Base-by-base conservation (phyloP, 2,888 invertebrate species). In the Oconnorella tubifera region DNA sequence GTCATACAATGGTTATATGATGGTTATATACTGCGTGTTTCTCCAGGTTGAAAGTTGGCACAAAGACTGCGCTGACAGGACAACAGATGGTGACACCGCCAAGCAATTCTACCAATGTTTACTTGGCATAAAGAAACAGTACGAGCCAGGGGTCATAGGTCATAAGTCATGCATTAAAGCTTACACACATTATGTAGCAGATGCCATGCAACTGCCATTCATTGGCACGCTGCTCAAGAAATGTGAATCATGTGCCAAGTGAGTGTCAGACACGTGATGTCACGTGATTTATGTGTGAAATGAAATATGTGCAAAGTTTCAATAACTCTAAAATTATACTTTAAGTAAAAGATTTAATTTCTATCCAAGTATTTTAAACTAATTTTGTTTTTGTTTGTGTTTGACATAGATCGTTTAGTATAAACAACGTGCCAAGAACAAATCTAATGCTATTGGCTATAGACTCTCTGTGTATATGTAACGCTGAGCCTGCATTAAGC, bases 371-470 rank as follows among this genome's bases (percentile, higher is more conserved):
- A n/a, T n/a, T 48, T 50, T 19, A 6, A 14, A 14, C 40, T 14
- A 4, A 4, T 10, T 40, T n/a, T 23, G 4, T 49, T 19, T 59
- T 23, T 28, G 19, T 28, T 6, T 28, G 2, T 33, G 3, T 55
- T 23, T 29, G 23, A 3, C 48, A 6, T 66, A 71, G 71, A 61
- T 68, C 71, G 10, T 71, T 69, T 67, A 64, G 64, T 31, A 63
- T 70, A 2, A 70, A 68, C 33, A 58, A 59, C 14, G 68, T 71
- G 29, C 65, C 66, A 2, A 25, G 59, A 25, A 71, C 71, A 28
- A 71, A 71, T 33, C 67, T 71, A 14, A 68, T 71, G 65, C 59
- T 71, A 27, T 65, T 71, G 56, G 68, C 69, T 3, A 64, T 70
- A 14, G 69, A 71, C 58, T 65, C 71, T 1, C 31, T 53, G 48